A percentile compares a stretch with the other conserved stretches of the same genome.
phyloP scores from a whole-genome alignment of 2,113 vertebrate species.

The Ivindomyrus marchei region DNA sequence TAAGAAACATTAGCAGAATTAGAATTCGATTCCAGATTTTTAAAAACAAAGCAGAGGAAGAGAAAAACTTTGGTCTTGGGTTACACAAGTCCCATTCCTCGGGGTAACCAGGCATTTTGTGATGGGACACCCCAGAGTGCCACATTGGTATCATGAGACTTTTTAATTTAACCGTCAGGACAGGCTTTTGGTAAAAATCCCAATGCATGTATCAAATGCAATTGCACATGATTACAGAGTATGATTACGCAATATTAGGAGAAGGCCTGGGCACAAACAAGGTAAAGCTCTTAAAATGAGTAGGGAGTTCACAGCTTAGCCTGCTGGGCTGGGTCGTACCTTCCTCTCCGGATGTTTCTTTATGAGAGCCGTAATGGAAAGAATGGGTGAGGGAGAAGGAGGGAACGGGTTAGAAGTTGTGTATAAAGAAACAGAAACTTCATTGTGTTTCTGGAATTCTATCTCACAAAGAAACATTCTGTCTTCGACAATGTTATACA shows the following conservation, averaged over 20 bases:
- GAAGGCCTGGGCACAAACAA: background rate
- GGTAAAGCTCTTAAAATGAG: background rate
- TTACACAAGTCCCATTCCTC: background rate
- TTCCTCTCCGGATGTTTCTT: slow-evolving; percentile 96
- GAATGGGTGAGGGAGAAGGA: slow-evolving; percentile 16
- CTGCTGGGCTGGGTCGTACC: slow-evolving; percentile 77
- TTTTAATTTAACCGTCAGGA: background rate
- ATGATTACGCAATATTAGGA: background rate
- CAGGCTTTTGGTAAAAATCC: background rate
- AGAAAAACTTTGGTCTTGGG: background rate
- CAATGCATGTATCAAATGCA: background rate
- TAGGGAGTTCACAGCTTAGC: slow-evolving; percentile 55
- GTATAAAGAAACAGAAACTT: background rate
- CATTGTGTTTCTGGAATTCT: background rate
- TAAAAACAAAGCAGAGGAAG: background rate
- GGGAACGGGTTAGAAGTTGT: slow-evolving; percentile 12
- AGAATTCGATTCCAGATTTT: background rate
- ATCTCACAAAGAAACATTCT: background rate
- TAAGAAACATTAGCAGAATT: background rate
- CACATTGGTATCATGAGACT: background rate
- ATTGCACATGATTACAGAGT: background rate
- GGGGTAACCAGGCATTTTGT: background rate
- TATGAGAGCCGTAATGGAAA: slow-evolving; percentile 20
- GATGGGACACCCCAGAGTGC: background rate
- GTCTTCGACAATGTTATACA: background rate